Evolutionary conservation across 2,113 vertebrate species (phyloP).

Genomic region (Semicossyphus pulcher): DNA sequence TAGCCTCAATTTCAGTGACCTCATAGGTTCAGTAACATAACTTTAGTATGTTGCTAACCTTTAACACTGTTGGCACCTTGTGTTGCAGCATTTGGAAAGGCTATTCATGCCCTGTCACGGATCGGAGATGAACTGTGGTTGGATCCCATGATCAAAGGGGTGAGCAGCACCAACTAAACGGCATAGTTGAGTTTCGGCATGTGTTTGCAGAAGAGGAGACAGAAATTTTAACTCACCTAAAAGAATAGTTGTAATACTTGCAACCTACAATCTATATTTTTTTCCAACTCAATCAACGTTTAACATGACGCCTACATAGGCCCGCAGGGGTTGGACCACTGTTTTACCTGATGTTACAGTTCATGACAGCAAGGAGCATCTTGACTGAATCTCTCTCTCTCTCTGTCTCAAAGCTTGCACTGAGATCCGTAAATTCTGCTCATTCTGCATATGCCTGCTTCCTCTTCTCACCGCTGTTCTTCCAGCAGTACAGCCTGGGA

Average conservation of each 20-base stretch:
- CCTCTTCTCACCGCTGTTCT: conserved; percentile 91
- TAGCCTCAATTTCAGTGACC: neutral
- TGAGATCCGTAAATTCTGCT: conserved; percentile 90
- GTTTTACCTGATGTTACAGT: neutral
- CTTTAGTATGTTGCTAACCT: too few relatives aligned
- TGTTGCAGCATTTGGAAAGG: conserved; percentile 90
- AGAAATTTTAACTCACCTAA: too few relatives aligned
- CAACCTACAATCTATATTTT: too few relatives aligned
- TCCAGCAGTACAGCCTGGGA: conserved; percentile 86
- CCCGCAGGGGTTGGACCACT: too few relatives aligned
- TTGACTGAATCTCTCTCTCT: neutral
- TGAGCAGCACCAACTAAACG: conserved; percentile 78
- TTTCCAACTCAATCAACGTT: too few relatives aligned
- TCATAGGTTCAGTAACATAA: too few relatives aligned
- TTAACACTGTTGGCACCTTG: neutral
- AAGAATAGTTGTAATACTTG: too few relatives aligned
- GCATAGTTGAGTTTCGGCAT: too few relatives aligned
- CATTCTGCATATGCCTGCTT: conserved; percentile 91
- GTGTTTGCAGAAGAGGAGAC: too few relatives aligned
- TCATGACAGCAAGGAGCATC: neutral
- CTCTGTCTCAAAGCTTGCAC: conserved; percentile 84
- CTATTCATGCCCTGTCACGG: conserved; percentile 89
- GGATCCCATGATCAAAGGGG: conserved; percentile 90
- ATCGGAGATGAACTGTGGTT: conserved; percentile 92
- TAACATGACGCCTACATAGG: too few relatives aligned